Evolutionary conservation across 2,888 invertebrate genomes (phyloP), one percentile per base, ranked within the genome.

Genomic region (Resseliella maxima): DNA sequence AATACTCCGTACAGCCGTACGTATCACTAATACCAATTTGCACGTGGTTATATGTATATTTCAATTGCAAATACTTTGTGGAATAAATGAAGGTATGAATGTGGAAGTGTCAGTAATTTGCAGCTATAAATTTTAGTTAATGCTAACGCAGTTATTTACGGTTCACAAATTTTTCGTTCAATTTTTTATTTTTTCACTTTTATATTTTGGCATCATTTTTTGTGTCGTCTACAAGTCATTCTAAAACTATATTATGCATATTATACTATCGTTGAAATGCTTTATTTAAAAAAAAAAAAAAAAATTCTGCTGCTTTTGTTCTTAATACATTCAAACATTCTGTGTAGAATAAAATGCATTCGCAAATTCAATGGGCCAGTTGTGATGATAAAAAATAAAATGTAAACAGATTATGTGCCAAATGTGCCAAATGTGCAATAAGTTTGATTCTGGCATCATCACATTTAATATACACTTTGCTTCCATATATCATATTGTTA

Each of bases 111-210:
- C 41, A 24, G 83, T 83, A 83, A 41, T 83, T 83, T 83, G 83
- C 83, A n/a, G 83, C 24, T 41, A 83, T 83, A 83, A 83, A 83
- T 83, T 83, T 83, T 38, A 41, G 83, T 83, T 83, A 83, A 41
- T 83, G 83, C 83, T 83, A 18, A 83, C 41, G 83, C 38, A 38
- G 24, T 38, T 83, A 83, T 72, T 72, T 35, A 72, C 72, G 35
- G 72, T 72, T 72, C 72, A 72, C 72, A 72, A n/a, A 72, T 72
- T 72, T 72, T 72, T 72, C 72, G 72, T 15, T 59, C 12, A 35
- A 10, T 31, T 2, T 0, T 31, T 31, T 35, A 15, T 72, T 27
- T 72, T 15, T 72, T 59, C 24, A 3, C 24, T 3, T 12, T 41
- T 41, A 41, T 21, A 18, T 59, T 59, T 24, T 72, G 72, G 24